Conservation (phyloP, 2,888 invertebrate genomes). For the Euplagia quadripunctaria region DNA sequence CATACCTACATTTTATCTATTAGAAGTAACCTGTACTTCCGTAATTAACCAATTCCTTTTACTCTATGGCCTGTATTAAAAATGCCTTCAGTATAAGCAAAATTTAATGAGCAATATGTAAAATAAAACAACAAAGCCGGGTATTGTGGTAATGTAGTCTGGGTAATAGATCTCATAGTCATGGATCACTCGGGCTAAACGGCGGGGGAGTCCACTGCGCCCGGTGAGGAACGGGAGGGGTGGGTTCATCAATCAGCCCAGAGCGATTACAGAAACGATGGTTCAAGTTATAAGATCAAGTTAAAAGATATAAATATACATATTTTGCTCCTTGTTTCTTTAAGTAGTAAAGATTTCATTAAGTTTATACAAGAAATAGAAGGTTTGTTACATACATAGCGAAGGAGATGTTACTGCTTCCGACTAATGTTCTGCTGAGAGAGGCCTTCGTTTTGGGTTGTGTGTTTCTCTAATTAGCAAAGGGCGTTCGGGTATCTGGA, state of each 20-base stretch:
- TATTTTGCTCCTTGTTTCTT: too few relatives aligned
- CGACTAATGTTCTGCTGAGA: too few relatives aligned
- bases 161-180: constrained; percentile 80
- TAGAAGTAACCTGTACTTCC: neutral
- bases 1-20: too few relatives aligned
- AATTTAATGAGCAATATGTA: constrained; percentile 44
- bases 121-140: constrained; percentile 66
- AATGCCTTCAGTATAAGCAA: constrained; percentile 9
- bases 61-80: neutral
- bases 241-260: constrained; percentile 84
- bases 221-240: constrained; percentile 62
- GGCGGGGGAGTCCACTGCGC: constrained; percentile 56
- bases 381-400: too few relatives aligned
- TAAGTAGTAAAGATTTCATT: too few relatives aligned
- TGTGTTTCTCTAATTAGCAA: too few relatives aligned
- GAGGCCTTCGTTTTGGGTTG: too few relatives aligned
- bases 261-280: constrained; percentile 78
- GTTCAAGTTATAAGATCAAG: constrained; percentile 53
- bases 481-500: too few relatives aligned
- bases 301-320: constrained; percentile 1
- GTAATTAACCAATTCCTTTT: neutral
- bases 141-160: constrained; percentile 66
- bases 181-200: constrained; percentile 79
- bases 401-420: too few relatives aligned
- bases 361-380: too few relatives aligned